Evolutionary conservation across 2,888 invertebrate species (phyloP).

Genomic region (Camponotus fellah): DNA sequence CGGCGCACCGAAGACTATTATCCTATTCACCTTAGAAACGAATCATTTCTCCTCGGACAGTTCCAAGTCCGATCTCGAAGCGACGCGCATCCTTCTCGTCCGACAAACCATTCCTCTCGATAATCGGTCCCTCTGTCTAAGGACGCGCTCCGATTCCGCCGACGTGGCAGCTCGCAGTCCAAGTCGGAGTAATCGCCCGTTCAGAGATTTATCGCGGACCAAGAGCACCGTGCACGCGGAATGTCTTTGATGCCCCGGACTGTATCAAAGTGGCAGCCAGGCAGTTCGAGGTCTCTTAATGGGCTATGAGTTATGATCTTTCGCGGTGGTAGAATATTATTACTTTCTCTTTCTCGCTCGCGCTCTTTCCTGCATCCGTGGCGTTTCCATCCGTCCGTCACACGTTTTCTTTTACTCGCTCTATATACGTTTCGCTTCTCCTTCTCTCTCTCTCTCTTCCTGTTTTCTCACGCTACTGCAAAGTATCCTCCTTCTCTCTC

Average conservation of each 20-base stretch:
- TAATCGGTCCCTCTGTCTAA: conserved; percentile 70
- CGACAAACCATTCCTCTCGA: conserved; percentile 72
- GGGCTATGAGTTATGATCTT: conserved; percentile 84
- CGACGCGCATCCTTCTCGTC: conserved; percentile 57
- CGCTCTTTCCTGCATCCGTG: conserved; percentile 21
- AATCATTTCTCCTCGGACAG: conserved; percentile 60
- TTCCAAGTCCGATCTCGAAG: conserved; percentile 37
- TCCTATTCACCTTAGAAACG: conserved; percentile 53
- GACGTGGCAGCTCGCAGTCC: conserved; percentile 67
- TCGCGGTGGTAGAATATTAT: conserved; percentile 64
- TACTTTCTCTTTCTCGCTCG: conserved; percentile 55
- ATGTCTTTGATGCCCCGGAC: conserved; percentile 84
- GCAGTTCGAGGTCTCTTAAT: conserved; percentile 83
- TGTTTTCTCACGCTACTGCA: conserved; percentile 10
- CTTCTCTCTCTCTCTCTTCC: conserved; percentile 32
- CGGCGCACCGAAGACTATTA: not conserved
- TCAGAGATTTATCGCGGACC: conserved; percentile 80
- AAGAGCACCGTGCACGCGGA: conserved; percentile 73
- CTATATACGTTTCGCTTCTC: conserved; percentile 3
- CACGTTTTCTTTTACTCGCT: conserved; percentile 46
- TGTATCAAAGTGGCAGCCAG: conserved; percentile 83
- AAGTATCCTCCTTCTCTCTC: conserved; percentile 19
- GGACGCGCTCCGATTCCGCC: conserved; percentile 68
- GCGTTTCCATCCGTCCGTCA: conserved; percentile 36
- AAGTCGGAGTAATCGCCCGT: conserved; percentile 70